Base-by-base conservation (phyloP, 1,140 invertebrate genomes). In the Aphelenchoides besseyi region DNA sequence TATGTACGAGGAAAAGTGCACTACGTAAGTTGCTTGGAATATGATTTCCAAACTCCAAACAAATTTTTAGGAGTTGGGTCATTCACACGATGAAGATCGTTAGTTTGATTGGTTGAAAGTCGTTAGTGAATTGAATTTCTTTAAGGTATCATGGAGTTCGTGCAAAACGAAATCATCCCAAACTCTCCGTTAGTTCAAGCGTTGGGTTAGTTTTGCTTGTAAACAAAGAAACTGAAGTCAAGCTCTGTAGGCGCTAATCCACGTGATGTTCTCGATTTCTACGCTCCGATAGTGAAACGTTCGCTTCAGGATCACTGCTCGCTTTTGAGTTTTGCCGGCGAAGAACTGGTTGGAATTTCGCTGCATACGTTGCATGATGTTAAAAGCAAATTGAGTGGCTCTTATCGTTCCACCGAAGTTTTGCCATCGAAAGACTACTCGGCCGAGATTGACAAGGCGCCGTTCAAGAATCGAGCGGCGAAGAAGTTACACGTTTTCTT, bases 291-390 rank as follows among this genome's bases (percentile, higher is more conserved):
- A 23, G 32, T 66, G 26, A 30, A 66, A 16, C 30, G 63, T 2
- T 32, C 63, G 26, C 32, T 66, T 2, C 30, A 66, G 32, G 63
- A 66, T n/a, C 63, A 66, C 32, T 66, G 63, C 32, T 66, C 63
- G 16, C 32, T 66, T 16, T 29, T 66, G 16, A 29, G 36, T 2
- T 66, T 66, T 30, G 32, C 12, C 12, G 63, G 63, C 1, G 63
- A 66, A 12, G 63, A 66, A 23, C 32, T 66, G n/a, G 32, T 66
- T 28, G 63, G 26, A 16, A n/a, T 66, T 12, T 32, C 26, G 26
- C n/a, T 66, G 63, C 16, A 66, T 8, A 18, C 63, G 1, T n/a
- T 66, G 12, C 16, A 37, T 12, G 30, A 29, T 23, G 23, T 66
- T 12, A 12, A 29, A 23, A 12, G 28, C 12, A 23, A 16, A n/a